Conservation (phyloP, 2,888 invertebrate genomes). For the Clostera curtula region DNA sequence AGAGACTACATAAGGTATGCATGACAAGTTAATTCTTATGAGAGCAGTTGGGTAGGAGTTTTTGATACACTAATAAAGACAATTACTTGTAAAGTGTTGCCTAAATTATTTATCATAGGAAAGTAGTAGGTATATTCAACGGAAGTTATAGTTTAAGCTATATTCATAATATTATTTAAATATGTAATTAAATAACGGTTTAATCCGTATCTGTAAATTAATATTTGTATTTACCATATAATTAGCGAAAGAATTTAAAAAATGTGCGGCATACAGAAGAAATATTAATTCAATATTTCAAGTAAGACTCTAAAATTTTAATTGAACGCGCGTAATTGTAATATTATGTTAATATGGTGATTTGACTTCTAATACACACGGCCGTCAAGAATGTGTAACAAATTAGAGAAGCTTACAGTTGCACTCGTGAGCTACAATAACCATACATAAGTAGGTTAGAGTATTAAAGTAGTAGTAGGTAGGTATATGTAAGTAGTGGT, state of each 20-base stretch:
- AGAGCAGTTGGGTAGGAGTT: too few relatives aligned
- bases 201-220: constrained; percentile 9
- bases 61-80: too few relatives aligned
- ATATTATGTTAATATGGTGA: constrained; percentile 14
- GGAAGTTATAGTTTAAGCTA: too few relatives aligned
- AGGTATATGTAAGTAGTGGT: too few relatives aligned
- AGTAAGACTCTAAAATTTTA: constrained; percentile 14
- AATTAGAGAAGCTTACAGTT: neutral
- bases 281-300: constrained; percentile 1
- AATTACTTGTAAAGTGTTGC: too few relatives aligned
- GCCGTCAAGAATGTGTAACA: neutral
- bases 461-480: too few relatives aligned
- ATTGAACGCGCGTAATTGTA: constrained; percentile 12
- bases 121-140: too few relatives aligned
- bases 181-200: constrained; percentile 5
- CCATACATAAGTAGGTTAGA: too few relatives aligned
- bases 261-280: constrained; percentile 6
- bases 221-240: constrained; percentile 13
- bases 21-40: too few relatives aligned
- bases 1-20: too few relatives aligned
- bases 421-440: neutral
- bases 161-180: too few relatives aligned
- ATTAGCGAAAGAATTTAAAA: constrained; percentile 14
- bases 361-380: constrained; percentile 12
- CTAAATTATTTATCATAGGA: too few relatives aligned